Evolutionary conservation across 2,888 invertebrate species (phyloP).

Genomic region (Rotaria magnacalcarata): DNA sequence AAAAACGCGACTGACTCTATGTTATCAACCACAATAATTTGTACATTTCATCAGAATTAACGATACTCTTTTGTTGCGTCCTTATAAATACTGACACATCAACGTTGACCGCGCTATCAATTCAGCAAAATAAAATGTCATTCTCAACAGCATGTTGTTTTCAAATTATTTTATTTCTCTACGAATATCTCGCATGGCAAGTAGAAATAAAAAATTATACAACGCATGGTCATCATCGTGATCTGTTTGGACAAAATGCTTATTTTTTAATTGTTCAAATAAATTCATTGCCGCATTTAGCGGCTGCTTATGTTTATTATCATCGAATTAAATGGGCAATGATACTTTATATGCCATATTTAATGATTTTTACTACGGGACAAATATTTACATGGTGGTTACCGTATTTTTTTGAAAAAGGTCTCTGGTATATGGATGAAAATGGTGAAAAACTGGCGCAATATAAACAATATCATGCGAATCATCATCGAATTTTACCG

Average conservation of each 20-base stretch:
- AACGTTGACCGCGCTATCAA: neutral
- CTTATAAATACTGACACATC: neutral
- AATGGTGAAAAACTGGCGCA: neutral
- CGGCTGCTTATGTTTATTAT: neutral
- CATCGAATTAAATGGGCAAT: slow-evolving; percentile 14
- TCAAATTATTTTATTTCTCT: slow-evolving; percentile 3
- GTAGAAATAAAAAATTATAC: neutral
- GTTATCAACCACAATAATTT: neutral
- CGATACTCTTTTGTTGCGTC: too few relatives aligned
- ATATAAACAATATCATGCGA: slow-evolving; percentile 2
- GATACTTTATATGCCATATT: neutral
- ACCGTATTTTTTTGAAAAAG: neutral
- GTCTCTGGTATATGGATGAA: neutral
- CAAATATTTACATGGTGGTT: slow-evolving; percentile 9
- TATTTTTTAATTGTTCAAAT: neutral
- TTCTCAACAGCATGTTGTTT: neutral
- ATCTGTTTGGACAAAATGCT: neutral
- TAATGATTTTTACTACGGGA: neutral
- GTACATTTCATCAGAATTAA: neutral
- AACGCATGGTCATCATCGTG: neutral
- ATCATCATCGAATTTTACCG: slow-evolving; percentile 21
- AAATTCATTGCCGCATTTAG: neutral
- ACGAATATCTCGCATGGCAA: slow-evolving; percentile 29
- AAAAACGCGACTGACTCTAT: neutral
- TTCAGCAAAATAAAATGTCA: neutral